These are phyloP conservation scores for Drosophila anceps DNA, from an alignment of 2,888 invertebrate species.

Conservation along the genomic window DNA sequence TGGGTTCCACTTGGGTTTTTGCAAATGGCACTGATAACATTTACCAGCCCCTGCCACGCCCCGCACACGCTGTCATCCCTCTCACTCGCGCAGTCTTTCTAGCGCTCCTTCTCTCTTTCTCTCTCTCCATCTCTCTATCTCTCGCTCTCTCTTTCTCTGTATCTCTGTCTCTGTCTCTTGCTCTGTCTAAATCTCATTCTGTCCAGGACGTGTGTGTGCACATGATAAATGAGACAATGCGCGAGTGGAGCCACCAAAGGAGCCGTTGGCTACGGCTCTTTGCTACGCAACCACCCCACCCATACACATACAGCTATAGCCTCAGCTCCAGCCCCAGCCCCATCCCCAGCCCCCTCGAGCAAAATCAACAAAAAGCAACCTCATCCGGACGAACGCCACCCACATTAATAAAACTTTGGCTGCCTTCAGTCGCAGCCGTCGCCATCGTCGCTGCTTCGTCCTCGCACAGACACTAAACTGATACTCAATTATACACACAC, in stretches of 20 bases:
- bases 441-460: conserved; percentile 33
- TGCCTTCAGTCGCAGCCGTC: conserved; percentile 62
- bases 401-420: conserved; percentile 79
- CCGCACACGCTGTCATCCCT: conserved; percentile 3
- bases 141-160: background rate
- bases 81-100: conserved; percentile 9
- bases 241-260: conserved; percentile 52
- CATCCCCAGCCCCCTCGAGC: conserved; percentile 22
- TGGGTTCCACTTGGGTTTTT: conserved; percentile 67
- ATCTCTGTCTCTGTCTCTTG: background rate
- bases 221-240: conserved; percentile 77
- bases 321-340: too few relatives aligned
- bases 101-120: background rate
- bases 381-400: conserved; percentile 44
- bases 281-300: conserved; percentile 18
- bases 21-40: conserved; percentile 75
- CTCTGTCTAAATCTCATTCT: conserved; percentile 34
- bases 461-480: conserved; percentile 73
- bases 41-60: conserved; percentile 34
- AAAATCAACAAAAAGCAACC: conserved; percentile 70
- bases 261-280: conserved; percentile 63
- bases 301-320: background rate
- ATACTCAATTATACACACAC: conserved; percentile 75
- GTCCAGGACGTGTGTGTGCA: conserved; percentile 62
- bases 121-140: too few relatives aligned